Percentiles rank a stretch among this genome's conserved stretches.
phyloP scores from a whole-genome alignment of 2,113 vertebrate species.

The Malurus cyaneus region DNA sequence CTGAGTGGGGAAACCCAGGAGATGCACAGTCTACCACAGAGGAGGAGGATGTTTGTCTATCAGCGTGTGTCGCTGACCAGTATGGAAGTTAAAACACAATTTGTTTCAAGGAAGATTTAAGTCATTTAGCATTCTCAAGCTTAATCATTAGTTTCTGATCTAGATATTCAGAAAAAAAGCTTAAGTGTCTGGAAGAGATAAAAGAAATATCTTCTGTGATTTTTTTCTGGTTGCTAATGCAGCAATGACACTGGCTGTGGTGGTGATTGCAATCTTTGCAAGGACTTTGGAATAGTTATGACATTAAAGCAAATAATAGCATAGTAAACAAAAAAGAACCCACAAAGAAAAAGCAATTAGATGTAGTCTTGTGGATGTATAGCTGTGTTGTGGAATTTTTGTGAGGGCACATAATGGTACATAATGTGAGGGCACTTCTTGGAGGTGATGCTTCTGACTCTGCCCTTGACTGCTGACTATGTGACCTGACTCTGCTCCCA shows the following conservation, averaged over 20 bases:
- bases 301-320: background rate
- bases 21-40: background rate
- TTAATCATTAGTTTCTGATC: background rate
- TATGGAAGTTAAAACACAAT: background rate
- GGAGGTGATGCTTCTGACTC: background rate
- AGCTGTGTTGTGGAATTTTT: background rate
- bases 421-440: no score
- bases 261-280: background rate
- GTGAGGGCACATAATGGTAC: background rate
- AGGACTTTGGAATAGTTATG: background rate
- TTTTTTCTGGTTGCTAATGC: background rate
- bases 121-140: background rate
- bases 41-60: background rate
- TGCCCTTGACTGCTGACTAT: background rate
- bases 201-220: background rate
- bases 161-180: background rate
- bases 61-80: background rate
- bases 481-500: background rate
- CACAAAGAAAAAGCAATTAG: background rate
- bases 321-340: background rate
- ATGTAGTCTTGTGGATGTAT: no score
- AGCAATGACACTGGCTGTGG: background rate
- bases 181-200: background rate
- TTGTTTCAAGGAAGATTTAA: background rate
- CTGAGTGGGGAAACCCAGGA: background rate